Evolutionary conservation across 2,888 invertebrate genomes (phyloP).

Genomic region (Ornithoptera priamus): DNA sequence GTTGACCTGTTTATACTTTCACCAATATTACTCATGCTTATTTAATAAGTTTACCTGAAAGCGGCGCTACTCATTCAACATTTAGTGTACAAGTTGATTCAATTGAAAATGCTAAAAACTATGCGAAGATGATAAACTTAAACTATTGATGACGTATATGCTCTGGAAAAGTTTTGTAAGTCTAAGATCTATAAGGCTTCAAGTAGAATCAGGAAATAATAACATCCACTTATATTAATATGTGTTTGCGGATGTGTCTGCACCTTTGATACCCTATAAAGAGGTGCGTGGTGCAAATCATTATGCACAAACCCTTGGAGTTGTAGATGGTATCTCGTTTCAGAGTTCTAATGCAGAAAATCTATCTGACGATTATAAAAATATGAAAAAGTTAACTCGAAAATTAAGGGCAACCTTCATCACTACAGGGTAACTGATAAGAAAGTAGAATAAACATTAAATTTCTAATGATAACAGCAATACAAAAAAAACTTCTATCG

Average conservation of each 20-base stretch:
- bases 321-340: conserved; percentile 35
- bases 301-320: conserved; percentile 41
- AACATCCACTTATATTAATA: conserved; percentile 53
- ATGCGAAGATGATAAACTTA: conserved; percentile 45
- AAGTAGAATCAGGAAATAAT: conserved; percentile 46
- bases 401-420: conserved; percentile 52
- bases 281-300: conserved; percentile 38
- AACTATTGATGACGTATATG: conserved; percentile 37
- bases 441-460: background rate
- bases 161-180: conserved; percentile 54
- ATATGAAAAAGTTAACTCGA: conserved; percentile 41
- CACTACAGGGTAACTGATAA: conserved; percentile 42
- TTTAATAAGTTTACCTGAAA: conserved; percentile 54
- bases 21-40: conserved; percentile 42
- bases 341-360: conserved; percentile 7
- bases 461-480: no score
- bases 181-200: conserved; percentile 42
- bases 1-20: conserved; percentile 55
- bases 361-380: conserved; percentile 36
- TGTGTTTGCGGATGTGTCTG: conserved; percentile 43
- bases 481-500: no score
- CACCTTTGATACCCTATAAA: conserved; percentile 40
- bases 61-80: conserved; percentile 44
- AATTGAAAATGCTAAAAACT: conserved; percentile 47
- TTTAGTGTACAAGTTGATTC: conserved; percentile 51